These are phyloP conservation scores for Gobio occitaniae DNA, from an alignment of 2,797 vertebrate species.

Conservation along the genomic window DNA sequence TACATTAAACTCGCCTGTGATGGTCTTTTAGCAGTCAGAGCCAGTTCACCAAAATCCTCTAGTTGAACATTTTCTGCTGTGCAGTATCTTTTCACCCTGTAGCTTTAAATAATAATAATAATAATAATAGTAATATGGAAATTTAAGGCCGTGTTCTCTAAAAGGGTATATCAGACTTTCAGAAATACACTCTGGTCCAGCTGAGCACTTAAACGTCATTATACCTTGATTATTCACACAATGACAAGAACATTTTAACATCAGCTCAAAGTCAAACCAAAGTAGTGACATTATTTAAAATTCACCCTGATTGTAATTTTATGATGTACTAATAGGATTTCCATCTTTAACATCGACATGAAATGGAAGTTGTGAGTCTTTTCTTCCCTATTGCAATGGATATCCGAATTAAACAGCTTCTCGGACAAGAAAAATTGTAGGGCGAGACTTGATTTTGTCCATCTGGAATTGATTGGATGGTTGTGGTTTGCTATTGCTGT, in stretches of 20 bases:
- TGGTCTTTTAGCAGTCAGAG: constrained; percentile 27
- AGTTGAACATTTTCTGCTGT: not conserved
- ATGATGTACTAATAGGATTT: not conserved
- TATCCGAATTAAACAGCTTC: not conserved
- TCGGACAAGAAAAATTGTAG: not conserved
- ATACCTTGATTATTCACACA: not conserved
- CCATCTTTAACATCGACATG: not conserved
- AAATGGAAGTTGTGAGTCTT: not conserved
- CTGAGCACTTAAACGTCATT: not conserved
- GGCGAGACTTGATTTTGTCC: not conserved
- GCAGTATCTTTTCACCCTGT: not conserved
- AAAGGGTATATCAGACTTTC: not conserved
- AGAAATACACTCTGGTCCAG: not conserved
- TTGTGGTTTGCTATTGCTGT: not conserved
- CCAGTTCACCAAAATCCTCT: not conserved
- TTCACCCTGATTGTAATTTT: not conserved
- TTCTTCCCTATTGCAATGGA: not conserved
- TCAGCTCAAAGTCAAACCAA: too few relatives aligned
- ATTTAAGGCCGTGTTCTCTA: not conserved
- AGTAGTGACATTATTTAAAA: not conserved
- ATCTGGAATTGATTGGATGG: not conserved
- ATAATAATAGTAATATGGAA: not conserved
- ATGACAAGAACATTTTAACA: not conserved
- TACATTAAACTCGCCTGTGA: constrained; percentile 19
- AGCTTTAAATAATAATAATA: not conserved